Evolutionary conservation across 2,113 vertebrate genomes (phyloP), one percentile per base, ranked within the genome.

Genomic region (Sander vitreus): DNA sequence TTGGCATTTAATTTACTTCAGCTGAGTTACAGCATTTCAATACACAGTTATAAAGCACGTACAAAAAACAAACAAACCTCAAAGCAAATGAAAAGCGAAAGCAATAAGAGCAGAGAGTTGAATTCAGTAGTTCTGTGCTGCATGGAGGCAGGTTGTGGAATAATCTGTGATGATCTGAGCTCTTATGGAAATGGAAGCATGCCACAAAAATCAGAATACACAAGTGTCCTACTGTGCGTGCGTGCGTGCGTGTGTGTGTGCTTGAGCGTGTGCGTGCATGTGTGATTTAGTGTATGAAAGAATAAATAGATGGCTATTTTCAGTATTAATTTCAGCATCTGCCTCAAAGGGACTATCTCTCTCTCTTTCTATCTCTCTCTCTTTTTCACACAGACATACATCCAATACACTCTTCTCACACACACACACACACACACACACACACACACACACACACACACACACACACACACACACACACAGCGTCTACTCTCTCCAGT

Each of bases 291-390:
- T 93, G 88, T 93, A 94, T 91, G 90, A 93, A 94, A 91, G 94
- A 95, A 95, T 93, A 95, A 95, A 94, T 93, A 94, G 92, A 92
- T 48, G 80, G 89, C 86, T 93, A 93, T 95, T 95, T 95, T 91
- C 92, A 91, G 91, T 87, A 58, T 89, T 94, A 93, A 95, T 95
- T 93, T 96, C 91, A 88, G 90, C 90, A 93, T 94, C 93, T 95
- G 91, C 93, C 94, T 94, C 91, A 93, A 93, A 94, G 91, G 88
- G 85, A 85, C 78, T 79, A 51, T 88, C 80, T 86, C 79, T 88
- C 85, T 84, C 83, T 88, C 83, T 83, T 1, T 85, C 59, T 76
- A 50, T 81, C n/a, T 65, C 47, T 84, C 21, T 74, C 15, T 77
- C 6, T n/a, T 25, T 43, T 57, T 27, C 47, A 69, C 21, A 64